Conservation (phyloP, 2,797 vertebrate genomes). For the Paramormyrops hopkinsi region DNA sequence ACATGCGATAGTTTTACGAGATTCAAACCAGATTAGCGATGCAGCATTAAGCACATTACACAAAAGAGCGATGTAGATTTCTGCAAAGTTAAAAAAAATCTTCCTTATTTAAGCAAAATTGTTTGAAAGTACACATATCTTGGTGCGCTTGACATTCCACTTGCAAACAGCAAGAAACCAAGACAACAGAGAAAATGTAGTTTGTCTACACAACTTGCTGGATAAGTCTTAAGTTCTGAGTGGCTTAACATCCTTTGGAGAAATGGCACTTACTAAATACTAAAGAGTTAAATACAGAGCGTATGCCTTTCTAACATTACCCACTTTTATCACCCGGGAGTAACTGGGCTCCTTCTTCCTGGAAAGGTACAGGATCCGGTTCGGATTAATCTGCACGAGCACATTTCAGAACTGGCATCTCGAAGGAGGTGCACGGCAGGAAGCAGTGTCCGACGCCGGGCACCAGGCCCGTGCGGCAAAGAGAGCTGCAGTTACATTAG, state of each 20-base stretch:
- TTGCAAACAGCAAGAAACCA: neutral
- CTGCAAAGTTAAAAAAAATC: slow-evolving; percentile 2
- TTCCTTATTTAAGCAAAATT: neutral
- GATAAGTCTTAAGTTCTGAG: neutral
- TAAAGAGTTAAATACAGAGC: neutral
- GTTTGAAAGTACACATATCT: neutral
- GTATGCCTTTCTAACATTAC: slow-evolving; percentile 7
- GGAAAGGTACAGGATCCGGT: slow-evolving; percentile 8
- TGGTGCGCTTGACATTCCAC: neutral
- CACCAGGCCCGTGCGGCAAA: slow-evolving; percentile 5
- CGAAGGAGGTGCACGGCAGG: neutral
- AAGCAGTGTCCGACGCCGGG: neutral
- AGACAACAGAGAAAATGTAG: neutral
- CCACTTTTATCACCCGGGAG: neutral
- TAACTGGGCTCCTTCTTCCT: neutral
- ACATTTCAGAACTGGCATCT: slow-evolving; percentile 10
- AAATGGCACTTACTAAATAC: slow-evolving; percentile 10
- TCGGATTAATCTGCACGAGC: neutral
- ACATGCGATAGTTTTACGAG: neutral
- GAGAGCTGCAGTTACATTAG: neutral
- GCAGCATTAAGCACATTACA: slow-evolving; percentile 34
- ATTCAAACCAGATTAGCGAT: slow-evolving; percentile 18
- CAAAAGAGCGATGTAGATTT: slow-evolving; percentile 17
- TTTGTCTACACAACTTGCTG: neutral
- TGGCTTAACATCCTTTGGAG: neutral